A percentile compares a stretch with the other conserved stretches of the same genome.
Conservation (phyloP, 2,113 vertebrate species). For the Microcebus tavaratra region DNA sequence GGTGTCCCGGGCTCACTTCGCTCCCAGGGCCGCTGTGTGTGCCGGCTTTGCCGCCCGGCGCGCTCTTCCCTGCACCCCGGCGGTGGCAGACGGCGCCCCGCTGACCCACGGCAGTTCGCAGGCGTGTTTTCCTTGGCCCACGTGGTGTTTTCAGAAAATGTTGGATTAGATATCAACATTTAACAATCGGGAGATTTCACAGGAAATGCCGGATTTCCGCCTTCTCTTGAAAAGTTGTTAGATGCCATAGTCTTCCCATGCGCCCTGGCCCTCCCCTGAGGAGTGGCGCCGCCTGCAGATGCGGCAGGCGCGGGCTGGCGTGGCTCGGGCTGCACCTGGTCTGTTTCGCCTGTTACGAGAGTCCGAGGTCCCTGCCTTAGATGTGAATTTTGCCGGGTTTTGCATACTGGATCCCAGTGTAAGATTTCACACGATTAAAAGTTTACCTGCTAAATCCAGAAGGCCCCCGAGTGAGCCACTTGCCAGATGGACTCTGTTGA, state of each 20-base stretch:
- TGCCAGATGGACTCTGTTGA: not conserved
- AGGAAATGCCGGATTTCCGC: slow-evolving; percentile 5
- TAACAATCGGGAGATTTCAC: not conserved
- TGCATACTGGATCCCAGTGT: not conserved
- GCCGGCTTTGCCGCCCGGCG: too few relatives aligned
- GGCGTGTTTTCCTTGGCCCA: not conserved
- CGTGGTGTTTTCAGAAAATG: not conserved
- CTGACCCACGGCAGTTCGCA: not conserved
- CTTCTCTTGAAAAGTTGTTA: not conserved
- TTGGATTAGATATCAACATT: not conserved
- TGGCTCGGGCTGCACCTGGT: not conserved
- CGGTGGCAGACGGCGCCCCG: not conserved
- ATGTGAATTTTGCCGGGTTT: not conserved
- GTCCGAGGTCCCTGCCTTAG: not conserved
- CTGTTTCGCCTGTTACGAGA: rapidly evolving
- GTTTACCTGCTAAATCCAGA: not conserved
- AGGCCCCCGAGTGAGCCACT: not conserved
- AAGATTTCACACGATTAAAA: not conserved
- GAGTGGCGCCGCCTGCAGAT: not conserved
- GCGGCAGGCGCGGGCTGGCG: rapidly evolving
- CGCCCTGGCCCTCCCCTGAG: rapidly evolving
- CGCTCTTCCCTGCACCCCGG: not conserved
- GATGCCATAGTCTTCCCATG: not conserved
- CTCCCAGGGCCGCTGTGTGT: not conserved
- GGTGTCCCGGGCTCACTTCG: not conserved